Percentiles rank a stretch among this genome's conserved stretches.
Conservation (phyloP, 2,113 vertebrate species). For the Saccopteryx bilineata region DNA sequence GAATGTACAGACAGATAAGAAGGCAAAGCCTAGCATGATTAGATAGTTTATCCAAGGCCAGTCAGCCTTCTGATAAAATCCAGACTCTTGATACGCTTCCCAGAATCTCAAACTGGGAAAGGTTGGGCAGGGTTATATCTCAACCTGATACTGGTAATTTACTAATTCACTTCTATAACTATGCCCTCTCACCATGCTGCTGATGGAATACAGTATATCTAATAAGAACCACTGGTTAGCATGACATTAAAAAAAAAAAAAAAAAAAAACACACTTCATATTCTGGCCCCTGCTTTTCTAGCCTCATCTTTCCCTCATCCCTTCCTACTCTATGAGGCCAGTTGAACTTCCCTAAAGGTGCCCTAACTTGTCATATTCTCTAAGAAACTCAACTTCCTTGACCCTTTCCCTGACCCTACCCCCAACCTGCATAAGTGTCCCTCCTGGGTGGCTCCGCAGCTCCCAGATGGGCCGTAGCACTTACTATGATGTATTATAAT, state of each 20-base stretch:
- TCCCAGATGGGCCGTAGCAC: not conserved
- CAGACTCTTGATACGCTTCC: not conserved
- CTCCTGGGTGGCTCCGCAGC: not conserved
- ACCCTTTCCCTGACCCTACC: not conserved
- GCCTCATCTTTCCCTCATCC: not conserved
- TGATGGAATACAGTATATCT: no score
- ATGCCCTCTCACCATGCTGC: not conserved
- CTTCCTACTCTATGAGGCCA: not conserved
- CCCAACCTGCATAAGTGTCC: not conserved
- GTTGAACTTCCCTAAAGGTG: not conserved
- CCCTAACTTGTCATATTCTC: not conserved
- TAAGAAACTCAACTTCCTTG: not conserved
- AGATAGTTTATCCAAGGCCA: not conserved
- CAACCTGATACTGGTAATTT: not conserved
- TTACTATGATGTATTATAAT: not conserved
- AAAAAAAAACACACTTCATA: not conserved
- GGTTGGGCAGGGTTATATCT: not conserved
- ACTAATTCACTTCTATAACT: not conserved
- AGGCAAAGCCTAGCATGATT: not conserved
- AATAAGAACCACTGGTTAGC: not conserved
- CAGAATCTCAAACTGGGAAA: not conserved
- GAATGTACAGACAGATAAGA: not conserved
- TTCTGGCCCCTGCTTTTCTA: not conserved
- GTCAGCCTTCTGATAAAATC: not conserved
- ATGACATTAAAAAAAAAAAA: not conserved